A percentile compares a stretch with the other conserved stretches of the same genome.
phyloP scores from a whole-genome alignment of 1,140 invertebrate species.

The Meloidogyne chitwoodi region DNA sequence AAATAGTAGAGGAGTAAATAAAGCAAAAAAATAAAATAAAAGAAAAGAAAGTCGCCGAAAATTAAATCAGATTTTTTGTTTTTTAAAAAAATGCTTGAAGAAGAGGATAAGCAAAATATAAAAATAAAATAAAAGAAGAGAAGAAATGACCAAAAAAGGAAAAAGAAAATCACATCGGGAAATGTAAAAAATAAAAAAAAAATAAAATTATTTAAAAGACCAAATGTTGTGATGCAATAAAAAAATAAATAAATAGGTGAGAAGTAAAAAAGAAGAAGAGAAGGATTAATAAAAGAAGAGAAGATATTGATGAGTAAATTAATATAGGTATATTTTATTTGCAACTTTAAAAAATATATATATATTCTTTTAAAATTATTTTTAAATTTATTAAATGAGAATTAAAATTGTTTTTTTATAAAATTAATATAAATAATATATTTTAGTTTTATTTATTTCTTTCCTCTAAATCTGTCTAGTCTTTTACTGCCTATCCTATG shows the following conservation, averaged over 20 bases:
- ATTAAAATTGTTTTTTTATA: too few relatives aligned
- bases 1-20: background rate
- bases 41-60: background rate
- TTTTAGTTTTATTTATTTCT: too few relatives aligned
- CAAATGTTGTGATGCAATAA: background rate
- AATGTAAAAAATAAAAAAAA: background rate
- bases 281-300: too few relatives aligned
- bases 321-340: too few relatives aligned
- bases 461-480: too few relatives aligned
- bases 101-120: background rate
- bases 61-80: constrained; percentile 11
- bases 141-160: background rate
- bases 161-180: background rate
- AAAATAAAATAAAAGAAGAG: background rate
- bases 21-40: background rate
- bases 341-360: too few relatives aligned
- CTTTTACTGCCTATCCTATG: too few relatives aligned
- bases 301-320: too few relatives aligned
- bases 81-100: background rate
- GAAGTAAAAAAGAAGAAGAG: background rate
- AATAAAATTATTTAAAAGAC: background rate
- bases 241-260: background rate
- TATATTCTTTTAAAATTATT: too few relatives aligned
- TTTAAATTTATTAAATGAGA: too few relatives aligned
- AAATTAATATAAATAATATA: too few relatives aligned